phyloP scores from a whole-genome alignment of 2,113 vertebrate species.

The Protobothrops flavoviridis region DNA sequence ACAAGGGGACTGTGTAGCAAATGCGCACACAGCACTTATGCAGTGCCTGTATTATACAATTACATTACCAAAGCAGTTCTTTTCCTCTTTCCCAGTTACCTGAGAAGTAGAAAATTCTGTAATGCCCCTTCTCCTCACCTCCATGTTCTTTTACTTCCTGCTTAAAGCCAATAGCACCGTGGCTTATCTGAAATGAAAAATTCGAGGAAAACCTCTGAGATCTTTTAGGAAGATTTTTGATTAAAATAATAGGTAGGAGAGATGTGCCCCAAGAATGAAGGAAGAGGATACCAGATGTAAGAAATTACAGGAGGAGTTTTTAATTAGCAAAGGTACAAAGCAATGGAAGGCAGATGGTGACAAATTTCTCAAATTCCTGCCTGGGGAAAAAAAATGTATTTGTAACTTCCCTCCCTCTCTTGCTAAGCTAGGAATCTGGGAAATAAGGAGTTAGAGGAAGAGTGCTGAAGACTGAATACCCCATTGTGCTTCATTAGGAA shows the following conservation, averaged over 20 bases:
- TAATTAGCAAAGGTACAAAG: conserved; percentile 8
- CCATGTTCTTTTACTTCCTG: not conserved
- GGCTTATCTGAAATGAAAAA: not conserved
- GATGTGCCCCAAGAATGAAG: not conserved
- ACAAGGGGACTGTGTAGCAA: not conserved
- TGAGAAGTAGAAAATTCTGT: not conserved
- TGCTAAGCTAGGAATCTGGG: not conserved
- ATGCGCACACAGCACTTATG: conserved; percentile 2
- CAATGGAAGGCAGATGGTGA: not conserved
- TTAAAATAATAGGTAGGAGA: not conserved
- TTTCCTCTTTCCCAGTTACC: not conserved
- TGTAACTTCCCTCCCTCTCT: not conserved
- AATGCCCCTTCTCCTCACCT: not conserved
- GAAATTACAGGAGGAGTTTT: not conserved
- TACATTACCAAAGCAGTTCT: not conserved
- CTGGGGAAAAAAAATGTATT: not conserved
- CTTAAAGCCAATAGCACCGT: not conserved
- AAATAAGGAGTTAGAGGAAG: conserved; percentile 12
- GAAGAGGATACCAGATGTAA: not conserved
- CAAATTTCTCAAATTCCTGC: not conserved
- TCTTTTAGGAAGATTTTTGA: not conserved
- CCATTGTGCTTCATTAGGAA: conserved; percentile 53
- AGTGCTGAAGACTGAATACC: conserved; percentile 19
- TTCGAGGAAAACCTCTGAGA: not conserved
- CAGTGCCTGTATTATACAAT: not conserved